These are phyloP conservation scores for Elysia chlorotica DNA, from an alignment of 1,140 invertebrate species.

Conservation along the genomic window DNA sequence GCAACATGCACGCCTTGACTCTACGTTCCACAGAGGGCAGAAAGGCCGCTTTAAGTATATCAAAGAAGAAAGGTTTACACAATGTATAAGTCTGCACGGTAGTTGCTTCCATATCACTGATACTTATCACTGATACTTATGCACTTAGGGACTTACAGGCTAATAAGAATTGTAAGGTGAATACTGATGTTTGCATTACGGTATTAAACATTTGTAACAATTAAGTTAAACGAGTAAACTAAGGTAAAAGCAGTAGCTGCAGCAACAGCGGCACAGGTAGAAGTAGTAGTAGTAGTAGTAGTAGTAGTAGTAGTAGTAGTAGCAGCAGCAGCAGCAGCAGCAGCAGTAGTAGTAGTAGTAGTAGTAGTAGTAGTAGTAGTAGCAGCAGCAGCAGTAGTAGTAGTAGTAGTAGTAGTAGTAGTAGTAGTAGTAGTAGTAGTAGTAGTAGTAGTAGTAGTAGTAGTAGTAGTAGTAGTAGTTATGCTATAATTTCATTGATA, in stretches of 20 bases:
- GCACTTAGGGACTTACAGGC: not conserved
- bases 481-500: not conserved
- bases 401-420: constrained; percentile 10
- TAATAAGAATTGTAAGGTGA: not conserved
- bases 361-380: constrained; percentile 11
- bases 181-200: not conserved
- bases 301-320: constrained; percentile 5
- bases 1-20: too few relatives aligned
- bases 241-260: not conserved
- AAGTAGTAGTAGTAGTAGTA: not conserved
- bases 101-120: not conserved
- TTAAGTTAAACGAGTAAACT: not conserved
- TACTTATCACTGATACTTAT: not conserved
- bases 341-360: constrained; percentile 10
- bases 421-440: constrained; percentile 12
- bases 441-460: constrained; percentile 12
- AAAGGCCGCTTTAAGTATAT: not conserved
- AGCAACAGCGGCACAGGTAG: not conserved
- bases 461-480: constrained; percentile 13
- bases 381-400: constrained; percentile 4
- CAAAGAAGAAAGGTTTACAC: not conserved
- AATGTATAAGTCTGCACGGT: not conserved
- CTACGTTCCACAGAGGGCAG: not conserved
- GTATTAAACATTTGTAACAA: not conserved
- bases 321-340: not conserved